phyloP scores from a whole-genome alignment of 2,113 vertebrate genomes.

The Gulo gulo region DNA sequence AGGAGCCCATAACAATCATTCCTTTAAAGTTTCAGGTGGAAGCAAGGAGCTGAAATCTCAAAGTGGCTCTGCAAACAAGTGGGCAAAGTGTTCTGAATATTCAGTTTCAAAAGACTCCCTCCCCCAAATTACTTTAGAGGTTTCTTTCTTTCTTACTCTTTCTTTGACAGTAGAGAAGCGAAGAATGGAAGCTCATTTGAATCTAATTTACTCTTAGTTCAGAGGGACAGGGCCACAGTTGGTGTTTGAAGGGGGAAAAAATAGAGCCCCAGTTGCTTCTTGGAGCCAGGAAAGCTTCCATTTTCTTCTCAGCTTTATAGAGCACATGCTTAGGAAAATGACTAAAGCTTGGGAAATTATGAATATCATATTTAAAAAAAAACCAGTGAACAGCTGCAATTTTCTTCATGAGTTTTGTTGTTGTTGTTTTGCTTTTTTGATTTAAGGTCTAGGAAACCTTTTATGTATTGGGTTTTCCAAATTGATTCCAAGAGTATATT shows the following conservation, averaged over 20 bases:
- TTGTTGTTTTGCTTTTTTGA: background rate
- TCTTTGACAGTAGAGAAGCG: background rate
- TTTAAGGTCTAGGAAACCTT: slow-evolving; percentile 40
- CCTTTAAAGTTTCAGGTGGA: slow-evolving; percentile 18
- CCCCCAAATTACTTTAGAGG: background rate
- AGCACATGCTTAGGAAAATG: slow-evolving; percentile 34
- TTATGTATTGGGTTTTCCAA: slow-evolving; percentile 44
- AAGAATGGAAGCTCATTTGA: slow-evolving; percentile 3
- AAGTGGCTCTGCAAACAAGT: background rate
- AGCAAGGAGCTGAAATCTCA: background rate
- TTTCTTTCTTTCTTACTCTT: slow-evolving; percentile 49
- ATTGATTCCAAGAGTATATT: slow-evolving; percentile 29
- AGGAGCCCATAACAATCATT: background rate
- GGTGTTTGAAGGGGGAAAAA: background rate
- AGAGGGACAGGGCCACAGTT: background rate
- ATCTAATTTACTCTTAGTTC: background rate
- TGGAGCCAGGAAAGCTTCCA: background rate
- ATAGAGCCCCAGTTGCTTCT: background rate
- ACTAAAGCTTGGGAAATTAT: slow-evolving; percentile 29
- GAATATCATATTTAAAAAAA: slow-evolving; percentile 40
- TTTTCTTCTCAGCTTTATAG: slow-evolving; percentile 28
- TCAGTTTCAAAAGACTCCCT: background rate
- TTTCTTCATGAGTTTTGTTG: slow-evolving; percentile 22
- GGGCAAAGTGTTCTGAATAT: background rate
- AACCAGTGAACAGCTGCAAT: background rate